phyloP scores from a whole-genome alignment of 2,113 vertebrate genomes.

The Parotia lawesii region DNA sequence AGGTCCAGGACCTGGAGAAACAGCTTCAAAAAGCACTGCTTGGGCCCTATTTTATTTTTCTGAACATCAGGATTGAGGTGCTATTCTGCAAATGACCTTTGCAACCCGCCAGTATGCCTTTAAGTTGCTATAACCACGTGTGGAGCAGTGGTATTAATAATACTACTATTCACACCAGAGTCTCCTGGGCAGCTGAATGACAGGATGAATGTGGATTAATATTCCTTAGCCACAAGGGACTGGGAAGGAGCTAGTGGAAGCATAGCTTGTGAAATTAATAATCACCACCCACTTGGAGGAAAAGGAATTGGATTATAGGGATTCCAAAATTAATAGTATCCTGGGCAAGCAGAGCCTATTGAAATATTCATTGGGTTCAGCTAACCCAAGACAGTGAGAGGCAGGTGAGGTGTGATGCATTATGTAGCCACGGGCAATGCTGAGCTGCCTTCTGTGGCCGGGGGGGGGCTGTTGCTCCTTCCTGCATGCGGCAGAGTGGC shows the following conservation, averaged over 20 bases:
- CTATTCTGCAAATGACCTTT: not conserved
- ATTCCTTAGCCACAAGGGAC: conserved; percentile 54
- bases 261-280: conserved; percentile 62
- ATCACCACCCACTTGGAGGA: conserved; percentile 61
- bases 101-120: not conserved
- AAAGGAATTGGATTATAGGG: conserved; percentile 58
- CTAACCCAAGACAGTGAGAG: not conserved
- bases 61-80: not conserved
- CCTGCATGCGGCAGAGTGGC: not conserved
- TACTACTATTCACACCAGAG: conserved; percentile 36
- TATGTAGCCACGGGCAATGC: not conserved
- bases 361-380: conserved; percentile 55
- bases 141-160: conserved; percentile 43
- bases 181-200: conserved; percentile 64
- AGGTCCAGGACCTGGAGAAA: not conserved
- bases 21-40: not conserved
- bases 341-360: conserved; percentile 16
- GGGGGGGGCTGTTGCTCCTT: not conserved
- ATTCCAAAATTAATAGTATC: conserved; percentile 60
- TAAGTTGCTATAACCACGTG: not conserved
- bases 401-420: not conserved
- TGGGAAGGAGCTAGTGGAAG: conserved; percentile 45
- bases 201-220: conserved; percentile 64
- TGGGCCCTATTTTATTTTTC: not conserved
- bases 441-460: not conserved